These are phyloP conservation scores for Periplaneta americana DNA, from an alignment of 1,140 invertebrate genomes.

Conservation along the genomic window DNA sequence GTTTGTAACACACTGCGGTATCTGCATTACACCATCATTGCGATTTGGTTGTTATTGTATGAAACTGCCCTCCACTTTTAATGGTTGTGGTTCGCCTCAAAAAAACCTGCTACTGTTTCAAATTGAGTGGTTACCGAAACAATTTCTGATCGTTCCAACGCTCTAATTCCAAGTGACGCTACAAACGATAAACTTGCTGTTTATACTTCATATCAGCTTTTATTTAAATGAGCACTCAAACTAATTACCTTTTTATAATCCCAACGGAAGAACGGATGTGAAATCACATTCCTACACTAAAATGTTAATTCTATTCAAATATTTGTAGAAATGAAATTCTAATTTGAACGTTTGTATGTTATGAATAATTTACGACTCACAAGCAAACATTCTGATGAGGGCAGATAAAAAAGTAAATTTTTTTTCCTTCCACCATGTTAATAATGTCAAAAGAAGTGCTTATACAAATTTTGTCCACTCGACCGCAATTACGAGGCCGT, in stretches of 20 bases:
- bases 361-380: too few relatives aligned
- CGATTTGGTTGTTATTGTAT: not conserved
- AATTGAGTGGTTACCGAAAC: not conserved
- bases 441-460: too few relatives aligned
- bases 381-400: too few relatives aligned
- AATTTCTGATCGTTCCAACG: not conserved
- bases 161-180: not conserved
- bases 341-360: too few relatives aligned
- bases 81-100: not conserved
- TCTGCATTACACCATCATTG: not conserved
- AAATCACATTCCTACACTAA: too few relatives aligned
- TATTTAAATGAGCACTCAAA: not conserved
- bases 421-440: too few relatives aligned
- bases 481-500: too few relatives aligned
- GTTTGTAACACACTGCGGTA: not conserved
- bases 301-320: not conserved
- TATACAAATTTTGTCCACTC: too few relatives aligned
- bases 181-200: not conserved
- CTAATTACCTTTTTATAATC: not conserved
- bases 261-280: not conserved
- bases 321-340: too few relatives aligned
- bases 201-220: not conserved
- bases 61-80: not conserved
- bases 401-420: too few relatives aligned
- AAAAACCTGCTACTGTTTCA: not conserved